A percentile compares a stretch with the other conserved stretches of the same genome.
Evolutionary conservation across 2,113 vertebrate species (phyloP).

Genomic region (Nycticebus coucang): DNA sequence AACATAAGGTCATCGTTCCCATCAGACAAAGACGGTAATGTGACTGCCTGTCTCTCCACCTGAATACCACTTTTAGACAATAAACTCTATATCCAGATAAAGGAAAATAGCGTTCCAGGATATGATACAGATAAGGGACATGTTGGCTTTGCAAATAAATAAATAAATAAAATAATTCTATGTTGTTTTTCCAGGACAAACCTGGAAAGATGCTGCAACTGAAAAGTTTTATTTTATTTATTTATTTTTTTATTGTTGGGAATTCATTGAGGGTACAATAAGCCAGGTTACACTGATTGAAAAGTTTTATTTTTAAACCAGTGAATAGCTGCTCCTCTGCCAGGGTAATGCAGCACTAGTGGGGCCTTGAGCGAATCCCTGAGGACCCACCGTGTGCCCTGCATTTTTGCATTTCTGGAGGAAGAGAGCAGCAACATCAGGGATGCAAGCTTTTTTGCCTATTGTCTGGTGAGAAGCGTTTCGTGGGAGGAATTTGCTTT

Average conservation of each 20-base stretch:
- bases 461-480: neutral
- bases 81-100: neutral
- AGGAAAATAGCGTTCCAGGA: neutral
- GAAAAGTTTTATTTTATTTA: conserved; percentile 31
- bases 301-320: conserved; percentile 16
- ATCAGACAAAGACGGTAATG: neutral
- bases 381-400: neutral
- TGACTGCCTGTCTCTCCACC: neutral
- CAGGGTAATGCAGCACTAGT: neutral
- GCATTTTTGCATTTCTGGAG: neutral
- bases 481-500: neutral
- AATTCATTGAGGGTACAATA: no score
- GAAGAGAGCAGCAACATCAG: neutral
- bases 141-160: neutral
- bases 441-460: neutral
- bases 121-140: neutral
- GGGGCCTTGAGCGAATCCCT: neutral
- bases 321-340: neutral
- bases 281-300: no score
- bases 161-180: neutral
- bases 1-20: neutral
- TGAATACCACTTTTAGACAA: neutral
- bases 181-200: neutral
- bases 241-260: no score
- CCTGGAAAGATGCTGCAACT: neutral